These are phyloP conservation scores for Crocodylus rhombifer DNA, from an alignment of 2,797 vertebrate genomes.

Conservation along the genomic window DNA sequence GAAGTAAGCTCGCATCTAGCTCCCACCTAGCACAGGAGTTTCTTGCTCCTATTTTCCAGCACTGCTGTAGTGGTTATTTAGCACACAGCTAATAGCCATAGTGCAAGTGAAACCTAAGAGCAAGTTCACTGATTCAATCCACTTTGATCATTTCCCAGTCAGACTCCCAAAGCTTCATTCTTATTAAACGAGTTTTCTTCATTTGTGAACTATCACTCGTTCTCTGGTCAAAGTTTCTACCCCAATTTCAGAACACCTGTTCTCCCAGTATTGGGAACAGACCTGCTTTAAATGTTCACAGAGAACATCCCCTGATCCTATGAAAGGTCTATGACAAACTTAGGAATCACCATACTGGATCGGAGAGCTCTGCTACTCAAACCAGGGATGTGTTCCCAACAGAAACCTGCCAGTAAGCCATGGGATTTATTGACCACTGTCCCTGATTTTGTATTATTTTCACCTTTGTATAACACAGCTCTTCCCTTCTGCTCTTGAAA, in stretches of 20 bases:
- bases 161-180: neutral
- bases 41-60: neutral
- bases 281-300: neutral
- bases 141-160: neutral
- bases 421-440: neutral
- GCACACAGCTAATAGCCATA: neutral
- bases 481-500: neutral
- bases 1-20: slow-evolving; percentile 3
- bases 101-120: neutral
- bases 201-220: neutral
- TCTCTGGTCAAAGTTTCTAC: neutral
- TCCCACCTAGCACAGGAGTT: neutral
- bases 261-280: neutral
- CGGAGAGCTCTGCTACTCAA: accelerated
- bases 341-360: accelerated
- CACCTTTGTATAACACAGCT: neutral
- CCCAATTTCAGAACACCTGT: accelerated
- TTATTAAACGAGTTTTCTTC: neutral
- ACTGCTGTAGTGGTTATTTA: neutral
- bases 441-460: neutral
- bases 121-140: neutral
- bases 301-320: accelerated
- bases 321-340: neutral
- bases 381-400: neutral
- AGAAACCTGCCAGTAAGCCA: accelerated